A percentile compares a stretch with the other conserved stretches of the same genome.
phyloP scores from a whole-genome alignment of 2,113 vertebrate species.

The Tenebrosternarchus preto region DNA sequence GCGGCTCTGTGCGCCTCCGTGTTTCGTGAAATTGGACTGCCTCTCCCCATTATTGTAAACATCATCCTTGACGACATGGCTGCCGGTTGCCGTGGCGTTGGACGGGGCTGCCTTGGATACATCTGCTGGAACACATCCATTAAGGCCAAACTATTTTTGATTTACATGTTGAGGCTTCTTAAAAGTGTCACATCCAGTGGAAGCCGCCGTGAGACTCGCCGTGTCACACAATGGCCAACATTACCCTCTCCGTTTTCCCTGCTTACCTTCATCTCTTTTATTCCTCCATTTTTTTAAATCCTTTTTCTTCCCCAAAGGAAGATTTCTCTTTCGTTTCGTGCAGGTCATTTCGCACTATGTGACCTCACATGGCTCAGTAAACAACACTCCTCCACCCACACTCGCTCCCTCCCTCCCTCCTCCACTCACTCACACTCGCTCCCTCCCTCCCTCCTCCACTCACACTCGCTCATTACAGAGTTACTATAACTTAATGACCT shows the following conservation, averaged over 20 bases:
- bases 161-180: slow-evolving; percentile 81
- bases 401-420: neutral
- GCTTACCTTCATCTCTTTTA: neutral
- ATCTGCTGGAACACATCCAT: slow-evolving; percentile 79
- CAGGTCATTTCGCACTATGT: slow-evolving; percentile 71
- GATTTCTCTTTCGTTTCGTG: slow-evolving; percentile 62
- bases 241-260: neutral
- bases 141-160: slow-evolving; percentile 78
- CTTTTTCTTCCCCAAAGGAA: slow-evolving; percentile 51
- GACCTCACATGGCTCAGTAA: slow-evolving; percentile 77
- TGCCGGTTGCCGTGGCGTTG: slow-evolving; percentile 65
- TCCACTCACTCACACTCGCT: slow-evolving; percentile 17
- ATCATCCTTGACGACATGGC: slow-evolving; percentile 75
- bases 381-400: slow-evolving; percentile 77
- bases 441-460: slow-evolving; percentile 61
- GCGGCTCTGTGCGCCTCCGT: slow-evolving; percentile 71
- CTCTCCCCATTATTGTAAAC: slow-evolving; percentile 82
- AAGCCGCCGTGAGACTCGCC: slow-evolving; percentile 9
- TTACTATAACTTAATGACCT: slow-evolving; percentile 77
- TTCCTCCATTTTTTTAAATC: slow-evolving; percentile 47
- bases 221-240: slow-evolving; percentile 33
- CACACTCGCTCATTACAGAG: slow-evolving; percentile 76
- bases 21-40: slow-evolving; percentile 82
- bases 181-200: slow-evolving; percentile 74
- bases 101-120: slow-evolving; percentile 68